Evolutionary conservation across 1,140 invertebrate genomes (phyloP), one percentile per base, ranked within the genome.

Genomic region (Cecropterus lyciades): DNA sequence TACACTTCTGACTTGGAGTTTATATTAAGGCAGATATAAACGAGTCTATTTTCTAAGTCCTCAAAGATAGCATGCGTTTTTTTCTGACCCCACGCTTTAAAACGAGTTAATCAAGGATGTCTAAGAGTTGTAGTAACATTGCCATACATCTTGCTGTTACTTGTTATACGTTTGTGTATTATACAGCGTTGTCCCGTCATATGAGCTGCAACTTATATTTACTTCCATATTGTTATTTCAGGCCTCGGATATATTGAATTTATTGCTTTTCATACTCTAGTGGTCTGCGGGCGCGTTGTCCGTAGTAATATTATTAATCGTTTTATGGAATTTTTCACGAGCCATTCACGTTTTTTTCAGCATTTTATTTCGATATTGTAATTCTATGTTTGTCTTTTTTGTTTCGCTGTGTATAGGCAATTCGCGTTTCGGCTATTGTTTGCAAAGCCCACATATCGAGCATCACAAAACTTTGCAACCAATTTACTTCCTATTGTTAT

Each of bases 351-450:
- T 17, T 30, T 48, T 46, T 45, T 59, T 48, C 20, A 16, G 24
- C 43, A 17, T 46, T 59, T 57, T 57, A 57, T 57, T 59, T 59
- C 56, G 56, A 59, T 59, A 59, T 46, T 59, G 56, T 59, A 59
- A 59, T 59, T 48, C 45, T 14, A 14, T 59, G 56, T 48, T 51
- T n/a, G 20, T 24, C 48, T 24, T 10, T 51, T 51, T 24, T 59
- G 45, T 59, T 45, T 48, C 43, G 16, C 13, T 59, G 43, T 48
- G 56, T 59, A 59, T 59, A n/a, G 56, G 13, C 56, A 33, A 48
- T 59, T 59, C 27, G 27, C 11, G 45, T 59, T n/a, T n/a, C 14
- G 43, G 56, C 56, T 48, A 59, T 59, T 59, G 56, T 59, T 59
- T 46, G 56, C 27, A 5, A 48, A 48, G 43, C 56, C 56, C 42